phyloP scores from a whole-genome alignment of 2,888 invertebrate genomes.

The Xylota sylvarum region DNA sequence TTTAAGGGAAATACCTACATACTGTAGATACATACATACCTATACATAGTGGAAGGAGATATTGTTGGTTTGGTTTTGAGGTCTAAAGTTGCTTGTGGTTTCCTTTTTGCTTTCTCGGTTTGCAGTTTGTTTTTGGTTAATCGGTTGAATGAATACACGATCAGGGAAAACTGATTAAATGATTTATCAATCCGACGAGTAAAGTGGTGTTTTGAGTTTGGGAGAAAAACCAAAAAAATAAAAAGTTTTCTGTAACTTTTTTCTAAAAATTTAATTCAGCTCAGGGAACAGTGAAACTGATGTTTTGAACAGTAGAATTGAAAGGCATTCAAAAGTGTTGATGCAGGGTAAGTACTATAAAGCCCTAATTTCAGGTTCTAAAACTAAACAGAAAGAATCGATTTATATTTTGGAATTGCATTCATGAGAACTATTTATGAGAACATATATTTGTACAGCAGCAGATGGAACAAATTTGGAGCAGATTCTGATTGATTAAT shows the following conservation, averaged over 20 bases:
- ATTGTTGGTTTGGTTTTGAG: slow-evolving; percentile 9
- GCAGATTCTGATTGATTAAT: too few relatives aligned
- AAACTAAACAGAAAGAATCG: not conserved
- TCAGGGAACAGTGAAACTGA: not conserved
- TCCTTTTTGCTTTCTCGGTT: slow-evolving; percentile 21
- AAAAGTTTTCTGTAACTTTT: not conserved
- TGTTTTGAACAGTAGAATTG: not conserved
- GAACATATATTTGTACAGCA: too few relatives aligned
- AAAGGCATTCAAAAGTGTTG: not conserved
- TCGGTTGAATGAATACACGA: slow-evolving; percentile 37
- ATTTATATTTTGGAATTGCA: too few relatives aligned
- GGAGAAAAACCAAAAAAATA: not conserved
- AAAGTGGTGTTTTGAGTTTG: slow-evolving; percentile 24
- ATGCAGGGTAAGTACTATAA: too few relatives aligned
- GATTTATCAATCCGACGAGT: slow-evolving; percentile 27
- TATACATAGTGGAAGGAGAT: not conserved
- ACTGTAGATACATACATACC: too few relatives aligned
- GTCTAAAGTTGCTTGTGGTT: slow-evolving; percentile 23
- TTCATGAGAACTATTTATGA: too few relatives aligned
- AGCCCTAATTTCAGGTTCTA: not conserved
- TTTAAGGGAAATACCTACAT: not conserved
- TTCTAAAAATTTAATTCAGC: slow-evolving; percentile 4
- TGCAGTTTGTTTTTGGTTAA: slow-evolving; percentile 54
- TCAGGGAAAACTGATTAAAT: slow-evolving; percentile 56
- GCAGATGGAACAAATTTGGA: too few relatives aligned